These are phyloP conservation scores for Holothuria glaberrima DNA, from an alignment of 35 echinoderm and acorn worm species.

Conservation along the genomic window DNA sequence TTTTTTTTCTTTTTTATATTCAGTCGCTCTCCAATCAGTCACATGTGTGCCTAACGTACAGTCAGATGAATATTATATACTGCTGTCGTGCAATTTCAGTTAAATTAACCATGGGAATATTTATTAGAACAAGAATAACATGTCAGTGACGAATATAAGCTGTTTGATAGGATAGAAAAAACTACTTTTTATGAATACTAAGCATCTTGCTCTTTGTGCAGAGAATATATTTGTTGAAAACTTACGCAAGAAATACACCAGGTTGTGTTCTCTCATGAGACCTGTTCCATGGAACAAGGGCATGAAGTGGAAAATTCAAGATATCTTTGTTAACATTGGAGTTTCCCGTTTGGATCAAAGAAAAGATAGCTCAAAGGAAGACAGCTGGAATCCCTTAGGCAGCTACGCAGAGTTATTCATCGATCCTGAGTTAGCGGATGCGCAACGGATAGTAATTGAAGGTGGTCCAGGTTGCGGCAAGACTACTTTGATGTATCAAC, in stretches of 20 bases:
- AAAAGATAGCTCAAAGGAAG: not conserved
- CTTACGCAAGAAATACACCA: slow-evolving; percentile 11
- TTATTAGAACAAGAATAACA: no score
- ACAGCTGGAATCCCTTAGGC: not conserved
- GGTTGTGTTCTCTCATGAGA: not conserved
- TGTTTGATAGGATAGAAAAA: not conserved
- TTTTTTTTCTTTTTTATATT: no score
- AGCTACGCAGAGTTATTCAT: not conserved
- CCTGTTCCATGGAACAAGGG: not conserved
- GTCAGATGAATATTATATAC: no score
- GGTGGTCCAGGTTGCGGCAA: slow-evolving; percentile 11
- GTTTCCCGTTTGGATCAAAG: not conserved
- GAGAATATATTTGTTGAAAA: not conserved
- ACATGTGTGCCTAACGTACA: no score
- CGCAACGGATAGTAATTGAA: not conserved
- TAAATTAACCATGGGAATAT: no score
- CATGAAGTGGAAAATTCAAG: not conserved
- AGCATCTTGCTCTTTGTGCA: no score
- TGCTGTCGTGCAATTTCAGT: no score
- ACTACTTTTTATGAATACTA: no score
- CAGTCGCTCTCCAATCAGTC: no score
- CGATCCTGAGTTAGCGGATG: not conserved
- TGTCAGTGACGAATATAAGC: not conserved
- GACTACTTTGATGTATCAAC: not conserved
- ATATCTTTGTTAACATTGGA: not conserved